These are phyloP conservation scores for Myotis davidii DNA, from an alignment of 2,113 vertebrate genomes.

Conservation along the genomic window DNA sequence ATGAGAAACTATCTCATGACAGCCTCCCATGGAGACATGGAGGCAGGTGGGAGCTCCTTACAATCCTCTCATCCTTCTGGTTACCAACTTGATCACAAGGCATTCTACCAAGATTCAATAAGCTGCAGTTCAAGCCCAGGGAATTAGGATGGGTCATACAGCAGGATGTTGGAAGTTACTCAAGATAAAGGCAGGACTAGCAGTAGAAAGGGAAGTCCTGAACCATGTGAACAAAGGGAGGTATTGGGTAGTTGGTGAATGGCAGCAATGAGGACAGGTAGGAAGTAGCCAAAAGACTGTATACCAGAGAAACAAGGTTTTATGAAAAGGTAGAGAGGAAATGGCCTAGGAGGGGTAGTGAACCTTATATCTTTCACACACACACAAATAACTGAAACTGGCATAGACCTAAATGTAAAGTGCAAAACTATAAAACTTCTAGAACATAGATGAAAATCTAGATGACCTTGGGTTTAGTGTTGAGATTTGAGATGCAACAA, in stretches of 20 bases:
- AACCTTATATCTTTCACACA: background rate
- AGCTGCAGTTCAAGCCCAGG: background rate
- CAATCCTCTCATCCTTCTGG: background rate
- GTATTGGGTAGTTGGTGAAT: background rate
- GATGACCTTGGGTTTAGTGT: background rate
- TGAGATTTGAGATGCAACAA: background rate
- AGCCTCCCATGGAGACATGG: background rate
- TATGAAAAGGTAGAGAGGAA: background rate
- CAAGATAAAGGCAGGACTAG: background rate
- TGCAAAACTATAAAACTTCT: conserved; percentile 17
- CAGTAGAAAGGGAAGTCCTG: background rate
- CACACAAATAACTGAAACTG: background rate
- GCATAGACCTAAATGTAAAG: background rate
- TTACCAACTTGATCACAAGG: background rate
- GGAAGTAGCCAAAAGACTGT: background rate
- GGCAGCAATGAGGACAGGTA: background rate
- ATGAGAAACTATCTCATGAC: background rate
- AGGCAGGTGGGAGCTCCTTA: background rate
- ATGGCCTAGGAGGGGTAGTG: background rate
- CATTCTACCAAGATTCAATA: background rate
- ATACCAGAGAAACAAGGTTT: background rate
- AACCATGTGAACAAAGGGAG: background rate
- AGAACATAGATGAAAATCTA: background rate
- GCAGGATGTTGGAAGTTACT: background rate
- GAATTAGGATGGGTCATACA: background rate